phyloP scores from a whole-genome alignment of 2,113 vertebrate species.

The Accipiter virgatus region DNA sequence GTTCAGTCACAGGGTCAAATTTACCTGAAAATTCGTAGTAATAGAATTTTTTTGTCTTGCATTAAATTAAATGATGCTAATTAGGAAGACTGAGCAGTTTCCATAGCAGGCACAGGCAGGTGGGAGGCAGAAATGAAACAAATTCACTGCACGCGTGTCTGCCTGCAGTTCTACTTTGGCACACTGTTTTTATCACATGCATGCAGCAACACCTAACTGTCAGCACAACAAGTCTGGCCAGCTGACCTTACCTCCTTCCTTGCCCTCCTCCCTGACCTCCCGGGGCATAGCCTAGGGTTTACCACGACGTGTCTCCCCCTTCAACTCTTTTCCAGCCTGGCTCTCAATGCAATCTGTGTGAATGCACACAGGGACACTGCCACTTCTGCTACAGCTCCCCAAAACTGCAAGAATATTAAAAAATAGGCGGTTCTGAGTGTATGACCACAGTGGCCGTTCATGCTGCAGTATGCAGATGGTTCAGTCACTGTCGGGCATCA shows the following conservation, averaged over 20 bases:
- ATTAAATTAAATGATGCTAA: background rate
- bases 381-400: background rate
- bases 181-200: background rate
- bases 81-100: background rate
- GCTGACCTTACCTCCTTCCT: background rate
- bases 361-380: background rate
- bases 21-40: background rate
- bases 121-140: background rate
- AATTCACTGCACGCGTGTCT: background rate
- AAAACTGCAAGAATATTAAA: background rate
- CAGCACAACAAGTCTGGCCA: background rate
- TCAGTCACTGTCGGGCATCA: background rate
- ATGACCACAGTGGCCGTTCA: background rate
- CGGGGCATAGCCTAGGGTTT: background rate
- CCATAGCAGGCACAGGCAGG: background rate
- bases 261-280: background rate
- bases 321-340: background rate
- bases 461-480: background rate
- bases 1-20: background rate
- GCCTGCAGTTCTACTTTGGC: background rate
- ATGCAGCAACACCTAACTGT: background rate
- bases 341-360: background rate
- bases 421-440: background rate
- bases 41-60: background rate
- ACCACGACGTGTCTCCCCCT: background rate